These are phyloP conservation scores for Ptilonorhynchus violaceus DNA, from an alignment of 2,113 vertebrate genomes.

Conservation along the genomic window DNA sequence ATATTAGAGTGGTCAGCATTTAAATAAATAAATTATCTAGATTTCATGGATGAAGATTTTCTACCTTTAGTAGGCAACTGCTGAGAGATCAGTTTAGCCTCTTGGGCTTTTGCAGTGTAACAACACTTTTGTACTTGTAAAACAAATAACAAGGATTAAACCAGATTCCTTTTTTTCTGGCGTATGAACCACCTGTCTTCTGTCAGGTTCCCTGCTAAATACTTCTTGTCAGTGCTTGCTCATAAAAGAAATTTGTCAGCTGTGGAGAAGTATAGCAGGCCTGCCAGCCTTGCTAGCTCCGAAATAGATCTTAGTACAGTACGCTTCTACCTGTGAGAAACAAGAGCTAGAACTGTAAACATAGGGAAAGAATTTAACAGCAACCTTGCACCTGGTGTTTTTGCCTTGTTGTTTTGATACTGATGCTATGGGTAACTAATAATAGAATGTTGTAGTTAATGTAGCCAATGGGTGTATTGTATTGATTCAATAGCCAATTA, in stretches of 20 bases:
- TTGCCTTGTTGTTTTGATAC: too few relatives aligned
- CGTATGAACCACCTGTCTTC: slow-evolving; percentile 6
- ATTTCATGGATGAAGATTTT: not conserved
- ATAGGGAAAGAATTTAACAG: too few relatives aligned
- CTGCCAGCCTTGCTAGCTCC: too few relatives aligned
- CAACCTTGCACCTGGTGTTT: too few relatives aligned
- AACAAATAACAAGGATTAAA: slow-evolving; percentile 26
- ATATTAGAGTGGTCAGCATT: not conserved
- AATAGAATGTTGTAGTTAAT: too few relatives aligned
- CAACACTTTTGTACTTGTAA: not conserved
- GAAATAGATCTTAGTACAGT: too few relatives aligned
- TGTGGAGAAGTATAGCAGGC: too few relatives aligned
- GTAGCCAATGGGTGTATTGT: too few relatives aligned
- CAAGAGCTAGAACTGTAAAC: too few relatives aligned
- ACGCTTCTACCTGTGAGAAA: too few relatives aligned
- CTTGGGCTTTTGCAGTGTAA: not conserved
- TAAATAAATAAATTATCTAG: not conserved
- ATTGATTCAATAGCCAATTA: too few relatives aligned
- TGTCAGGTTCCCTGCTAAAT: not conserved
- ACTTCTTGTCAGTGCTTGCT: not conserved
- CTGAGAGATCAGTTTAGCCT: not conserved
- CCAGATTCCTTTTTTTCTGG: slow-evolving; percentile 6
- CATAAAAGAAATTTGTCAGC: slow-evolving; percentile 2
- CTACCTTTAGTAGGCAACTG: not conserved
- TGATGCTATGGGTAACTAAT: too few relatives aligned